Evolutionary conservation across 2,888 invertebrate genomes (phyloP).

Genomic region (Listrodromus nycthemerus): DNA sequence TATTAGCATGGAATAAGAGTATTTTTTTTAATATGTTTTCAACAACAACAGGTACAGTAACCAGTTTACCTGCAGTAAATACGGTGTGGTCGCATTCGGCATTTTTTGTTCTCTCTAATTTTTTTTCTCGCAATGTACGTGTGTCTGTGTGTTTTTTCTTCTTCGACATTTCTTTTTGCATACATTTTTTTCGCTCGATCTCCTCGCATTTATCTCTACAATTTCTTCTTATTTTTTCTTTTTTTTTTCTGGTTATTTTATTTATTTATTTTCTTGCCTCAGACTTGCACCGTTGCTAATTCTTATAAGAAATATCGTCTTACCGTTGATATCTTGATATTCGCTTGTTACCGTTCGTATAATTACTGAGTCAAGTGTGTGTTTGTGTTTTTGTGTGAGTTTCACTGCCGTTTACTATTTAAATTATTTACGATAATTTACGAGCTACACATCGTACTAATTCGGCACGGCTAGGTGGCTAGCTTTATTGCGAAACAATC

Average conservation of each 20-base stretch:
- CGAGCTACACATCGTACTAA: constrained; percentile 42
- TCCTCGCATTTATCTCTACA: constrained; percentile 24
- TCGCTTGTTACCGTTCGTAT: constrained; percentile 35
- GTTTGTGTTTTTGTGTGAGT: constrained; percentile 24
- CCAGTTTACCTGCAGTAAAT: constrained; percentile 83
- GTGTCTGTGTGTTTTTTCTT: constrained; percentile 21
- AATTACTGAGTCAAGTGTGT: constrained; percentile 21
- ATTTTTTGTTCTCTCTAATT: constrained; percentile 55
- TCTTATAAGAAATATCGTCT: constrained; percentile 50
- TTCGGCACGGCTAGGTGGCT: constrained; percentile 40
- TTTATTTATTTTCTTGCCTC: constrained; percentile 27
- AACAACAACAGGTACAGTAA: constrained; percentile 84
- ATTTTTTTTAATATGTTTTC: constrained; percentile 80
- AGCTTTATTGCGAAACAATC: constrained; percentile 50
- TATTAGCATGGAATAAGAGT: constrained; percentile 83
- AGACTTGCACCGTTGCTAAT: constrained; percentile 55
- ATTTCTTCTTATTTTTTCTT: constrained; percentile 29
- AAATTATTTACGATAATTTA: constrained; percentile 56
- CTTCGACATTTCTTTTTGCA: constrained; percentile 32
- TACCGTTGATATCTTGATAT: constrained; percentile 48
- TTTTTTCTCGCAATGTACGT: constrained; percentile 54
- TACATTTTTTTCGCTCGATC: constrained; percentile 39
- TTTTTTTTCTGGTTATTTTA: constrained; percentile 37
- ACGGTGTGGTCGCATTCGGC: constrained; percentile 75
- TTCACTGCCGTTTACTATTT: constrained; percentile 44